Percentiles rank a stretch among this genome's conserved stretches.
Conservation (phyloP, 92 coral and sea anemone species). For the Virgularia gustaviana region DNA sequence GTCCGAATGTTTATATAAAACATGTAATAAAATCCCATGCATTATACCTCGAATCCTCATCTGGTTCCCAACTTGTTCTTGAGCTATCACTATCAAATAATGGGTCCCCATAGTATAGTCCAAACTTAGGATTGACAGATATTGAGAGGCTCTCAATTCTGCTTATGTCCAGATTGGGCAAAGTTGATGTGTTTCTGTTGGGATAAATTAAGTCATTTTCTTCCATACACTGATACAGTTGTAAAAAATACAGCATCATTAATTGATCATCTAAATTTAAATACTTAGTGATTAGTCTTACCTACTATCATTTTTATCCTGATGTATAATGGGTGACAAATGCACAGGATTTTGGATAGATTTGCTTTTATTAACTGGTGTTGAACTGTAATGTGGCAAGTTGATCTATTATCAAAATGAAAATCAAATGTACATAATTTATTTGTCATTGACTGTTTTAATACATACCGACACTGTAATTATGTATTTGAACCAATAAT, state of each 20-base stretch:
- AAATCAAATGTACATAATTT: background rate
- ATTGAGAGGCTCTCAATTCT: conserved; percentile 1
- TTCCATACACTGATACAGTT: background rate
- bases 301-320: too few relatives aligned
- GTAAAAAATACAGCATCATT: background rate
- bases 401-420: background rate
- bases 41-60: too few relatives aligned
- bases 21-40: too few relatives aligned
- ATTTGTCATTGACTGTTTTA: too few relatives aligned
- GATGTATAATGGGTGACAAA: too few relatives aligned
- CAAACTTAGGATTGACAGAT: background rate
- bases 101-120: background rate
- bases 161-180: background rate
- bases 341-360: too few relatives aligned
- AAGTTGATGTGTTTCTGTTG: background rate
- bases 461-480: too few relatives aligned
- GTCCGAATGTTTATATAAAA: too few relatives aligned
- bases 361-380: background rate
- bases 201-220: background rate
- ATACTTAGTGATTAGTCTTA: too few relatives aligned
- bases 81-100: background rate
- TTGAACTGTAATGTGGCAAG: background rate
- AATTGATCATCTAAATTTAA: too few relatives aligned
- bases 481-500: too few relatives aligned
- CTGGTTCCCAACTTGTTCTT: conserved; percentile 11